A percentile compares a stretch with the other conserved stretches of the same genome.
phyloP scores from a whole-genome alignment of 2,888 invertebrate species.

The Epinotia ramella region DNA sequence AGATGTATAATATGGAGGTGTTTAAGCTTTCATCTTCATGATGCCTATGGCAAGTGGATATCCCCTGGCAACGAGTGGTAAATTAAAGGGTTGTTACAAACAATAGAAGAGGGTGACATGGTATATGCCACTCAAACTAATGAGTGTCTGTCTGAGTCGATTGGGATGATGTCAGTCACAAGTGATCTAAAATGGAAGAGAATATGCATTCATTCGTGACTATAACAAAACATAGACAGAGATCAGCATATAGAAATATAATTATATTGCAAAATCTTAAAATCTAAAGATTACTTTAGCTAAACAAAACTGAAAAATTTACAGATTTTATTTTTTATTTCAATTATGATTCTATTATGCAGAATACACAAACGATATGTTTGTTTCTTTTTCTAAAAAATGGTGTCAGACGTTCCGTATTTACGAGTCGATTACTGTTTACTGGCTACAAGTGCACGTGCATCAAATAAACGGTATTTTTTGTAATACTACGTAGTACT shows the following conservation, averaged over 20 bases:
- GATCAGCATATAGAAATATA: no score
- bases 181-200: background rate
- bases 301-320: no score
- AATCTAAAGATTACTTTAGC: no score
- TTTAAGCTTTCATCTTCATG: background rate
- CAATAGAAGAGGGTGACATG: conserved; percentile 8
- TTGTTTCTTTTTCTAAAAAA: background rate
- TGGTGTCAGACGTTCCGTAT: background rate
- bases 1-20: background rate
- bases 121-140: background rate
- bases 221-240: no score
- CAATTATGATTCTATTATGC: background rate
- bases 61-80: background rate
- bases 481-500: background rate
- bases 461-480: background rate
- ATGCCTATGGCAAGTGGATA: background rate
- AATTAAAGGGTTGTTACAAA: conserved; percentile 19
- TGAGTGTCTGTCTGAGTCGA: conserved; percentile 6
- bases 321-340: no score
- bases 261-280: no score
- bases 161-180: background rate
- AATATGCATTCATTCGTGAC: no score
- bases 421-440: no score
- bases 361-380: background rate
- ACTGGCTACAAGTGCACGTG: no score